phyloP scores from a whole-genome alignment of 1,140 invertebrate species.

The Liolophura sinensis region DNA sequence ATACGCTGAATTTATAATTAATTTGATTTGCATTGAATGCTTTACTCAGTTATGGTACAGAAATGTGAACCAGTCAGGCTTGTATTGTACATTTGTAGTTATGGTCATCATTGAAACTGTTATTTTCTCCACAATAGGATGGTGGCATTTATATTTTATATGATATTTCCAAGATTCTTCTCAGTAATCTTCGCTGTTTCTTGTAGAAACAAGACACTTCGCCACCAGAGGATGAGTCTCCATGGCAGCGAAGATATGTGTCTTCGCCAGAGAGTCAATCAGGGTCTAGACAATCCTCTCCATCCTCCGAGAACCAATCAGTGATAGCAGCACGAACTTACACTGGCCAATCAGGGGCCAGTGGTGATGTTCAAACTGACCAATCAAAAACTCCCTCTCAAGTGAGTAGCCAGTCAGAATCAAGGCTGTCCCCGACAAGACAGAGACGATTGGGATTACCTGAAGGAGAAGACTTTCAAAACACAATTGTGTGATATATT shows the following conservation, averaged over 20 bases:
- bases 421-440: conserved; percentile 12
- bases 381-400: background rate
- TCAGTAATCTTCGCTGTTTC: background rate
- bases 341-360: background rate
- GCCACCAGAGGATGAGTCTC: background rate
- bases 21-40: no score
- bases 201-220: background rate
- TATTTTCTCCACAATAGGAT: no score
- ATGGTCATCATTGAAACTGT: no score
- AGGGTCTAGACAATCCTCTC: background rate
- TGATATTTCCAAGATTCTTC: conserved; percentile 1
- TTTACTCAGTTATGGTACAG: no score
- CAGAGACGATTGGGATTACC: conserved; percentile 22
- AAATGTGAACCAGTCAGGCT: no score
- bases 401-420: background rate
- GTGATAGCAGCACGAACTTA: background rate
- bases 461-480: conserved; percentile 18
- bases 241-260: conserved; percentile 5
- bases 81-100: no score
- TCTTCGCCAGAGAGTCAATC: conserved; percentile 10
- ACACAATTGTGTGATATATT: conserved; percentile 17
- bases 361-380: background rate
- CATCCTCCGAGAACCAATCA: conserved; percentile 9
- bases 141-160: no score
- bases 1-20: no score